These are phyloP conservation scores for Recurvirostra avosetta DNA, from an alignment of 2,113 vertebrate genomes.

Conservation along the genomic window DNA sequence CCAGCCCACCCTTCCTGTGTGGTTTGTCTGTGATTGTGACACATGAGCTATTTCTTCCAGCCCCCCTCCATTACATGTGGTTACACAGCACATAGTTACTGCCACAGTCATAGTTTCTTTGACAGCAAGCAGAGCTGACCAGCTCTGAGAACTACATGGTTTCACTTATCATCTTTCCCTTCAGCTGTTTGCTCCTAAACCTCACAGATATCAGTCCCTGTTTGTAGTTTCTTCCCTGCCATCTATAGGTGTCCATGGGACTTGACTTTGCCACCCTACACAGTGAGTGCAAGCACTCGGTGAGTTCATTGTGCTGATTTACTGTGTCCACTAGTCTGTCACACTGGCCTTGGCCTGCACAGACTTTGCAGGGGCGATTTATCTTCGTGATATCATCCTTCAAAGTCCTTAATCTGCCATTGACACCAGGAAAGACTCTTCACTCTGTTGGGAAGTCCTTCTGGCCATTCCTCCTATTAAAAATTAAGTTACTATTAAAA, in stretches of 20 bases:
- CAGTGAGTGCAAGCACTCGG: background rate
- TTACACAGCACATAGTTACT: rapidly evolving
- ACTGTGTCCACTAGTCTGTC: background rate
- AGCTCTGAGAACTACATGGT: background rate
- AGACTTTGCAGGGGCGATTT: background rate
- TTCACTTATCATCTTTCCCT: background rate
- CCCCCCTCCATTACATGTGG: no score
- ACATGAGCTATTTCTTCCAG: background rate
- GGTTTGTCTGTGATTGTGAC: background rate
- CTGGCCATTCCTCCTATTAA: background rate
- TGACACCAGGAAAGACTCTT: background rate
- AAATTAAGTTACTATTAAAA: background rate
- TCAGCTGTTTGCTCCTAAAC: background rate
- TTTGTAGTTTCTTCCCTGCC: background rate
- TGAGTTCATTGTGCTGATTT: background rate
- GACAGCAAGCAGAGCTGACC: background rate
- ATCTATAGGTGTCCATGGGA: background rate
- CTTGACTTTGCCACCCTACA: background rate
- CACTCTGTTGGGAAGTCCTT: background rate
- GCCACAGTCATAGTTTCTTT: background rate
- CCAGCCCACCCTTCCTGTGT: background rate
- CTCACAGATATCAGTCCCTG: background rate
- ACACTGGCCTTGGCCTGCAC: background rate
- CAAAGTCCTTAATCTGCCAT: background rate
- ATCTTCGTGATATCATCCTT: background rate